Base-by-base conservation (phyloP, 2,113 vertebrate species). In the Oenanthe oenanthe region DNA sequence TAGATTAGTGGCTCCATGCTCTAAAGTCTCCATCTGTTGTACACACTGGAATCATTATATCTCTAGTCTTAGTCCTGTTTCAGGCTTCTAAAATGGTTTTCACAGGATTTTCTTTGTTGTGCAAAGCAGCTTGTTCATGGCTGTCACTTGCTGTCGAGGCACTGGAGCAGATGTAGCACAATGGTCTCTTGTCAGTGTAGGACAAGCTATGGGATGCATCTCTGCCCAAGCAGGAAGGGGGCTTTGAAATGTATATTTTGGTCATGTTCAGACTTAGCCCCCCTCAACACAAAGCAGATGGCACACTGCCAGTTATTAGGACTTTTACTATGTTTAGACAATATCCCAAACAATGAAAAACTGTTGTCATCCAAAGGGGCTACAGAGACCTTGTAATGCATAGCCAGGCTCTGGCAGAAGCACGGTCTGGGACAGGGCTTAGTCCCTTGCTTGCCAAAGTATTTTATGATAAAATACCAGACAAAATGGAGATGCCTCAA, bases 11-110 rank as follows among this genome's bases (percentile, higher is more conserved):
- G 38, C 87, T 89, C 61, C n/a, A 5, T 60, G 36, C 43, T 91
- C 61, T 67, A 7, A 84, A 94, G 73, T 66, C 95, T 87, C 96
- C 96, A 96, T 96, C 95, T 96, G 96, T 85, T 91, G 84, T 48
- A 54, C 84, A 87, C 70, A 67, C 70, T 93, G 93, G 91, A 93
- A 87, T 91, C 43, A 72, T 74, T 94, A 6, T n/a, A 80, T 71
- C 63, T 92, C 43, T 15, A 50, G 68, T n/a, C 80, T 75, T 66
- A 31, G 73, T 21, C 47, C 29, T 43, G 42, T 68, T 67, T 51
- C 68, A 67, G 56, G 38, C 80, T 89, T 82, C 86, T 58, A 26
- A 66, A 76, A 65, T 36, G 63, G 42, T 83, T 96, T 88, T 45
- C 61, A 74, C 34, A 25, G 65, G 60, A 77, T 91, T 89, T 72